Evolutionary conservation across 2,888 invertebrate species (phyloP).

Genomic region (Lagria hirta): DNA sequence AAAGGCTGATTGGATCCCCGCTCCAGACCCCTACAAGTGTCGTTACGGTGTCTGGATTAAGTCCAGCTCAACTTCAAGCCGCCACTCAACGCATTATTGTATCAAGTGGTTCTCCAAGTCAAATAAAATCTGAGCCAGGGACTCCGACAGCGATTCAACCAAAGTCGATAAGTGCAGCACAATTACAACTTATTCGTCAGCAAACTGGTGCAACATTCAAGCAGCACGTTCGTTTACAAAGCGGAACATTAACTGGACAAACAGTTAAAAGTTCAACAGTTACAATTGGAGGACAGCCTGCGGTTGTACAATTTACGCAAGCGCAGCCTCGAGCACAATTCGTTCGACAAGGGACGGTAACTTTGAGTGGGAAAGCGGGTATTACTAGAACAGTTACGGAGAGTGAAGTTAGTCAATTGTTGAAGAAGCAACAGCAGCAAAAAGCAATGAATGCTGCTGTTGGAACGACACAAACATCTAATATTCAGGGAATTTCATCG

Average conservation of each 20-base stretch:
- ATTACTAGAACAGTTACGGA: conserved; percentile 56
- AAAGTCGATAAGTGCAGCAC: conserved; percentile 59
- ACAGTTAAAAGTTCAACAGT: conserved; percentile 49
- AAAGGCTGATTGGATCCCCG: conserved; percentile 50
- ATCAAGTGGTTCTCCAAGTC: conserved; percentile 41
- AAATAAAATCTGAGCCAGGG: conserved; percentile 45
- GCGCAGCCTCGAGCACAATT: conserved; percentile 47
- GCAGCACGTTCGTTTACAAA: conserved; percentile 49
- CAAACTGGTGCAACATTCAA: conserved; percentile 43
- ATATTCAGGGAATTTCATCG: conserved; percentile 48
- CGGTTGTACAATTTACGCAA: conserved; percentile 52
- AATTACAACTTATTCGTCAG: conserved; percentile 66
- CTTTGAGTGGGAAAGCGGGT: conserved; percentile 27
- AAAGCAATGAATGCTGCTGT: conserved; percentile 43
- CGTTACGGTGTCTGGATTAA: conserved; percentile 51
- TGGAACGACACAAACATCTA: conserved; percentile 42
- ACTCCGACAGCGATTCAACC: conserved; percentile 53
- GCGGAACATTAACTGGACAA: conserved; percentile 38
- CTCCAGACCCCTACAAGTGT: conserved; percentile 49
- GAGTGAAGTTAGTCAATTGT: conserved; percentile 58
- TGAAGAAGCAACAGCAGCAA: conserved; percentile 54
- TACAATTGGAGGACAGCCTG: conserved; percentile 46
- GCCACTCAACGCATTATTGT: conserved; percentile 54
- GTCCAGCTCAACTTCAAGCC: conserved; percentile 49
- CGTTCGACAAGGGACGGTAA: conserved; percentile 48